Evolutionary conservation across 2,113 vertebrate species (phyloP).

Genomic region (Melanotaenia duboulayi): DNA sequence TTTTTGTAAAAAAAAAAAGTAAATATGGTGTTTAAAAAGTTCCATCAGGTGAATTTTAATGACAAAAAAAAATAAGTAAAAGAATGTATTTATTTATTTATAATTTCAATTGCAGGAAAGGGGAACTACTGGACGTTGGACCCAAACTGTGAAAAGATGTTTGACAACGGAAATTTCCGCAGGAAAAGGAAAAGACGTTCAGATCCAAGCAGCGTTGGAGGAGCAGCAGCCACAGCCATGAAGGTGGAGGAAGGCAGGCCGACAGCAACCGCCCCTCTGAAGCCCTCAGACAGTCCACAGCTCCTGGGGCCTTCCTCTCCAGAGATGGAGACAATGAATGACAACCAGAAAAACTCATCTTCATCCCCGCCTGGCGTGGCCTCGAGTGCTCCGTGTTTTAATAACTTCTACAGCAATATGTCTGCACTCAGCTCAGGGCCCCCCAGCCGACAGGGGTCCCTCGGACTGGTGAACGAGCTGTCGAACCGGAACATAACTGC

Average conservation of each 20-base stretch:
- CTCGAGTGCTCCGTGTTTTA: conserved; percentile 86
- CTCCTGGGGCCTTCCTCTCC: conserved; percentile 86
- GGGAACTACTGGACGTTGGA: conserved; percentile 99
- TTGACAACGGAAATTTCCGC: conserved; percentile 98
- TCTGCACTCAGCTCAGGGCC: conserved; percentile 81
- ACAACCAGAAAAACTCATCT: conserved; percentile 81
- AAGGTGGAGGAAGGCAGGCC: conserved; percentile 85
- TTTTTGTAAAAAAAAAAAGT: not conserved
- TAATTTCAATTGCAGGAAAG: conserved; percentile 84
- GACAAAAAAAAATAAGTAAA: not conserved
- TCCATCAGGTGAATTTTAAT: not conserved
- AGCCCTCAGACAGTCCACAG: conserved; percentile 84
- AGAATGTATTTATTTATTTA: not conserved
- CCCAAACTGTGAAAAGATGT: conserved; percentile 99
- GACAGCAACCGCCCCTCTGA: conserved; percentile 67
- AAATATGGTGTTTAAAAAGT: not conserved
- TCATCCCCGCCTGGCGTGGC: conserved; percentile 81
- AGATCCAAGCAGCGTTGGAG: conserved; percentile 71
- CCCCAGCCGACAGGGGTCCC: conserved; percentile 74
- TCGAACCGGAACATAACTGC: conserved; percentile 85
- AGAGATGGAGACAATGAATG: conserved; percentile 83
- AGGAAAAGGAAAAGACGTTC: conserved; percentile 94
- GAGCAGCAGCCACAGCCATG: conserved; percentile 65
- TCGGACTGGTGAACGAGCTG: conserved; percentile 84
- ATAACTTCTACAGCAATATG: conserved; percentile 93